phyloP scores from a whole-genome alignment of 2,797 vertebrate species.

The Eutrigla gurnardus region DNA sequence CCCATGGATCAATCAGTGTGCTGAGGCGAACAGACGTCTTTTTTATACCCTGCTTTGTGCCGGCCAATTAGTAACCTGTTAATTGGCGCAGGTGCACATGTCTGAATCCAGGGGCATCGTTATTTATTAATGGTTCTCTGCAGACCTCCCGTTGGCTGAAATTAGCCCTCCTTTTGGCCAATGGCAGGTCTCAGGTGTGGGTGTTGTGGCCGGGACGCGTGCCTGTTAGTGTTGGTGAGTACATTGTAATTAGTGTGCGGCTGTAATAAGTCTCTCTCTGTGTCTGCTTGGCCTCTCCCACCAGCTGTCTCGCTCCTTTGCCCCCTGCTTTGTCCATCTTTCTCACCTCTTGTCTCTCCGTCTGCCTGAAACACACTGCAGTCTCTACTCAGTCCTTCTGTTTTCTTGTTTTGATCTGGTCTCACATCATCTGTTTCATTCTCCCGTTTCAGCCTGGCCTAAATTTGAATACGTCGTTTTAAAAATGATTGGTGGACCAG shows the following conservation, averaged over 20 bases:
- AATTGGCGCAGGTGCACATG: slow-evolving; percentile 82
- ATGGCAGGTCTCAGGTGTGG: slow-evolving; percentile 94
- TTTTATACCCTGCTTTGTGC: slow-evolving; percentile 59
- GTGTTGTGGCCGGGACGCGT: slow-evolving; percentile 87
- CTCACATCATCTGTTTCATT: neutral
- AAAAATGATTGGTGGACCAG: neutral
- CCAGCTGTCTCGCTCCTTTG: slow-evolving; percentile 58
- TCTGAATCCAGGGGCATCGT: slow-evolving; percentile 79
- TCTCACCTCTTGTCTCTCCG: slow-evolving; percentile 59
- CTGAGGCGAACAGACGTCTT: slow-evolving; percentile 53
- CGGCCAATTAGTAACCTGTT: slow-evolving; percentile 82
- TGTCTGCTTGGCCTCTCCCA: slow-evolving; percentile 53
- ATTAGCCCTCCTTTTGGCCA: slow-evolving; percentile 88
- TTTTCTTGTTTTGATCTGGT: slow-evolving; percentile 6
- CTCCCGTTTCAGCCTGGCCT: neutral
- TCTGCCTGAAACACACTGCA: slow-evolving; percentile 27
- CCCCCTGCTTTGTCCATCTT: slow-evolving; percentile 55
- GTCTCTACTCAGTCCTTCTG: neutral
- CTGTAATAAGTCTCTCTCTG: slow-evolving; percentile 88
- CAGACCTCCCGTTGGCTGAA: slow-evolving; percentile 90
- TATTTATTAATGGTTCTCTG: slow-evolving; percentile 85
- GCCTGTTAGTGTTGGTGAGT: slow-evolving; percentile 89
- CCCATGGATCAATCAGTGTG: slow-evolving; percentile 62
- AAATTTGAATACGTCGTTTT: neutral
- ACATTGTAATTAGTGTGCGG: slow-evolving; percentile 93